Conservation (phyloP, 2,113 vertebrate species). For the Ranitomeya variabilis region DNA sequence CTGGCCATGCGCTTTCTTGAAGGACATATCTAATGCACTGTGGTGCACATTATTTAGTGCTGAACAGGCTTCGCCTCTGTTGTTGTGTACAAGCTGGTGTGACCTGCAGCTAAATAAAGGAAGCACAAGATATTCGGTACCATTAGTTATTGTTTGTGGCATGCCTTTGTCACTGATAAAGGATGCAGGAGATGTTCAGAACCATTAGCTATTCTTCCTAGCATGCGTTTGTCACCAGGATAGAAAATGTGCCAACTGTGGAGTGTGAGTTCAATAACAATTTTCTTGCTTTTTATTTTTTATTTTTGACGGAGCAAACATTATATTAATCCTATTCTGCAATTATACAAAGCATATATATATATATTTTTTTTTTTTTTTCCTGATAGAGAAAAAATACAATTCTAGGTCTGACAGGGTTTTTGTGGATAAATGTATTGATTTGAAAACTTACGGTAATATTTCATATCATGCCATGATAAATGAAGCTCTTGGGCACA, state of each 20-base stretch:
- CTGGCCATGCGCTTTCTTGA: neutral
- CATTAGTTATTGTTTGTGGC: conserved; percentile 35
- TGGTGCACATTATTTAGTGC: conserved; percentile 26
- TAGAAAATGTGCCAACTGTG: conserved; percentile 24
- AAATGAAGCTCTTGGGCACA: neutral
- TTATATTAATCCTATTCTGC: neutral
- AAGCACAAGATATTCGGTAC: conserved; percentile 27
- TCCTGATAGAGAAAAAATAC: neutral
- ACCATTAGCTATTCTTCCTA: conserved; percentile 22
- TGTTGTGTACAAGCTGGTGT: conserved; percentile 35
- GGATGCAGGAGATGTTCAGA: conserved; percentile 35
- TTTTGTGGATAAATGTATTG: neutral
- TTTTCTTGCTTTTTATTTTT: neutral
- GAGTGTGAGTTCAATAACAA: conserved; percentile 8
- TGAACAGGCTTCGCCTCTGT: conserved; percentile 26
- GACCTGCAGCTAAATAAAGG: conserved; percentile 38
- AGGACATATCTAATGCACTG: conserved; percentile 21
- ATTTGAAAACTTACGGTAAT: neutral
- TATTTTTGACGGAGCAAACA: neutral
- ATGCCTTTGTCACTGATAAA: conserved; percentile 7
- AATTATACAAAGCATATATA: neutral
- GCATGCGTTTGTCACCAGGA: conserved; percentile 9
- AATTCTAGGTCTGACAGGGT: neutral
- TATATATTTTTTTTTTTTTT: too few relatives aligned
- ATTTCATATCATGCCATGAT: neutral